Evolutionary conservation across 2,113 vertebrate genomes (phyloP).

Genomic region (Lagopus muta): DNA sequence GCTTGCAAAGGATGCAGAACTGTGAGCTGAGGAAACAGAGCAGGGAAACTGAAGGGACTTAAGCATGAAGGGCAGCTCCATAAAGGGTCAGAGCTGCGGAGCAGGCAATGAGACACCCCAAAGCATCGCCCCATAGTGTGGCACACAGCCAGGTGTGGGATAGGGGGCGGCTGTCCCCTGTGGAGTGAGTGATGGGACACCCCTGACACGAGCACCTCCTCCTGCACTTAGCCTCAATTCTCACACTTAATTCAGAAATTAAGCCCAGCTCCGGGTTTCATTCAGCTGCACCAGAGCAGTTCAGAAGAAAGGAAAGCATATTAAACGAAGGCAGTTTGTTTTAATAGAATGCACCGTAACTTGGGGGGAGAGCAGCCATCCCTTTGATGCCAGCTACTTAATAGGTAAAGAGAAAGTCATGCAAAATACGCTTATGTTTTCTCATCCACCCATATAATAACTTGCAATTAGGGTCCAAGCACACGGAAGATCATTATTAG

Average conservation of each 20-base stretch:
- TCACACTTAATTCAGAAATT: background rate
- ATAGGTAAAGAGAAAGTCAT: slow-evolving; percentile 63
- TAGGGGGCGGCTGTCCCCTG: background rate
- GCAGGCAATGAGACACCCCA: background rate
- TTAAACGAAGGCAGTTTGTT: slow-evolving; percentile 45
- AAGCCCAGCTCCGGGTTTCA: background rate
- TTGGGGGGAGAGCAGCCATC: background rate
- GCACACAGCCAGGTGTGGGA: fast-evolving
- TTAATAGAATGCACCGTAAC: background rate
- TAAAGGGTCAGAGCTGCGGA: fast-evolving
- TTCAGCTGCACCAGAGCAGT: background rate
- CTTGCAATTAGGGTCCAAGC: slow-evolving; percentile 71
- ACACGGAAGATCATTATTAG: slow-evolving; percentile 62
- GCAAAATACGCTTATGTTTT: slow-evolving; percentile 59
- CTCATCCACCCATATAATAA: slow-evolving; percentile 52
- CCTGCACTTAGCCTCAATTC: background rate
- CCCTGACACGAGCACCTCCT: background rate
- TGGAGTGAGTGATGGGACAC: background rate
- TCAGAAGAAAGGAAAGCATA: background rate
- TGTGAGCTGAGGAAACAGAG: background rate
- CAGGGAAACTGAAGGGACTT: background rate
- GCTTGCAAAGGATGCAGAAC: background rate
- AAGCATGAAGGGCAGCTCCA: background rate
- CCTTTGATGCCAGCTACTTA: slow-evolving; percentile 65
- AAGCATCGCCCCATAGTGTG: background rate